A percentile compares a stretch with the other conserved stretches of the same genome.
Conservation (phyloP, 1,140 invertebrate genomes). For the Rhysida immarginata region DNA sequence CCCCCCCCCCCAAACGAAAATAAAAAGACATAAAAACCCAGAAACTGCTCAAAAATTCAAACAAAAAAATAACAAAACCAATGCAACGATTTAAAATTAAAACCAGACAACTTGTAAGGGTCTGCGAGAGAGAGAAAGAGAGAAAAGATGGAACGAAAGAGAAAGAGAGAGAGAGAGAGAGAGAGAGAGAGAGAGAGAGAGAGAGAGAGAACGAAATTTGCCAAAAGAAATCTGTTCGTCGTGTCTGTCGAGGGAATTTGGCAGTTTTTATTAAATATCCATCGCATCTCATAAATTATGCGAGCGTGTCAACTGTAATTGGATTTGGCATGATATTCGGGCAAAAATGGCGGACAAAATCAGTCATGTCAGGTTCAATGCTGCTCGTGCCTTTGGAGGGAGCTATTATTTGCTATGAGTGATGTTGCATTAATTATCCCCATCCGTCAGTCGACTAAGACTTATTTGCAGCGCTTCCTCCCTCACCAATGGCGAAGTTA, state of each 20-base stretch:
- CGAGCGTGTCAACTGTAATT: slow-evolving; percentile 1
- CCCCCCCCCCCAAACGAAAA: no score
- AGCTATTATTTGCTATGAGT: slow-evolving; percentile 1
- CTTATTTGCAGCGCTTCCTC: no score
- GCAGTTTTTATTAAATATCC: slow-evolving; percentile 9
- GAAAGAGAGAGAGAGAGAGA: slow-evolving; percentile 5
- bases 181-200: neutral
- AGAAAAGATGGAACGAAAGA: neutral
- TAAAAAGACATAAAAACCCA: no score
- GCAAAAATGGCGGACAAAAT: slow-evolving; percentile 3
- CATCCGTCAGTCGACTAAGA: no score
- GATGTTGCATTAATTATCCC: neutral
- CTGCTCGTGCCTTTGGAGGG: no score
- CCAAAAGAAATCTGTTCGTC: neutral
- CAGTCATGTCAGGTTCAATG: slow-evolving; percentile 5
- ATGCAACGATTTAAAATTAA: no score
- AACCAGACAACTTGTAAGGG: no score
- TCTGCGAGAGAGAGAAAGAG: neutral
- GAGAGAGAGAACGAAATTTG: neutral
- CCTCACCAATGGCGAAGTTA: no score
- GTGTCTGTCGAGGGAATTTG: neutral
- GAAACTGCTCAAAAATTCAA: no score
- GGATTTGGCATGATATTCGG: slow-evolving; percentile 3
- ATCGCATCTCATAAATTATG: slow-evolving; percentile 7
- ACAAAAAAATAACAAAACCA: no score